Evolutionary conservation across 2,113 vertebrate genomes (phyloP).

Genomic region (Platycercus adscitus): DNA sequence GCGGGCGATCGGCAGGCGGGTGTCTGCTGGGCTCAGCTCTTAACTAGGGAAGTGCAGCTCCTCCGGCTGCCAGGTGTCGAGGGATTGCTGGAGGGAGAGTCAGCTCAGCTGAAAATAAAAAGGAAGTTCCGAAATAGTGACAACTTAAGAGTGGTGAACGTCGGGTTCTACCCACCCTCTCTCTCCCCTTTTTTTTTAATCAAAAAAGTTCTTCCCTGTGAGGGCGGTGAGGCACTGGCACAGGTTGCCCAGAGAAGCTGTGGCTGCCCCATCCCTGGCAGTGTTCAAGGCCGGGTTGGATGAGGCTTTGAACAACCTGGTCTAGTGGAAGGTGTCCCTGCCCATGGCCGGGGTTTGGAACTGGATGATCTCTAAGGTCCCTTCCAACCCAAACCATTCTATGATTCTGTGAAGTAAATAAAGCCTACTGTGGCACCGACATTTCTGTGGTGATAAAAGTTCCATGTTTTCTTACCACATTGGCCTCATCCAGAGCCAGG

Average conservation of each 20-base stretch:
- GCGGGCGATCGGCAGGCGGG: too few relatives aligned
- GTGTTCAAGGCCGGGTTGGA: neutral
- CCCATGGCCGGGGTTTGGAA: neutral
- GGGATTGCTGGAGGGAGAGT: neutral
- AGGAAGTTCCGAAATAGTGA: rapidly evolving
- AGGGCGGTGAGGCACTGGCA: too few relatives aligned
- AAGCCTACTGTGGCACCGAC: neutral
- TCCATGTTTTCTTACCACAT: rapidly evolving
- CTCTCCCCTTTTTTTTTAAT: rapidly evolving
- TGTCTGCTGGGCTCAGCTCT: neutral
- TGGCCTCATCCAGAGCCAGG: neutral
- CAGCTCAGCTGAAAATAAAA: neutral
- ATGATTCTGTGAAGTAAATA: neutral
- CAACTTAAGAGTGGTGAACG: neutral
- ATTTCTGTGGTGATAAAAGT: neutral
- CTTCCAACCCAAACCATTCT: neutral
- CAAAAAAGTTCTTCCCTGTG: neutral
- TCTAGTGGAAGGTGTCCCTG: neutral
- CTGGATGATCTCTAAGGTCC: neutral
- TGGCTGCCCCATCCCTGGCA: neutral
- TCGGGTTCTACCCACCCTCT: rapidly evolving
- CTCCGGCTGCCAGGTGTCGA: rapidly evolving
- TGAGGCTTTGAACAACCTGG: neutral
- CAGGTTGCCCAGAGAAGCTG: neutral
- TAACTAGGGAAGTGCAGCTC: neutral